Evolutionary conservation across 2,797 vertebrate genomes (phyloP).

Genomic region (Philypnodon macrostomus): DNA sequence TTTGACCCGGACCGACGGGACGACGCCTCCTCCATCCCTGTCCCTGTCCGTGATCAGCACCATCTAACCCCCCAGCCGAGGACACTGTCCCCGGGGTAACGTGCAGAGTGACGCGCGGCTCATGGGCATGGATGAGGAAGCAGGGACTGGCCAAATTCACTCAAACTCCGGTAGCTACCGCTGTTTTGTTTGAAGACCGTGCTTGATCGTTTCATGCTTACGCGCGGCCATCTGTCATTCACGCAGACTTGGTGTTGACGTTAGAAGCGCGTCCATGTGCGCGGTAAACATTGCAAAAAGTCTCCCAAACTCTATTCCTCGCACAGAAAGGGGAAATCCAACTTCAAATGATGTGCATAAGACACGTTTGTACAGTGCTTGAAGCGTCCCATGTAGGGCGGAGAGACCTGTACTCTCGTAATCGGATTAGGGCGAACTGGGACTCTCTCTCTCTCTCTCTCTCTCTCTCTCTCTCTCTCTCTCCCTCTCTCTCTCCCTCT

Average conservation of each 20-base stretch:
- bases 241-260: constrained; percentile 3
- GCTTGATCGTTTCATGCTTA: background rate
- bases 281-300: constrained; percentile 14
- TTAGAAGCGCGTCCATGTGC: background rate
- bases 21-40: constrained; percentile 74
- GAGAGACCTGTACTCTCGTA: constrained; percentile 68
- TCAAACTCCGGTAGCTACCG: constrained; percentile 1
- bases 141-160: background rate
- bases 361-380: too few relatives aligned
- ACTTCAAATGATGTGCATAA: background rate
- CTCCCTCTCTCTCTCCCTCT: constrained; percentile 24
- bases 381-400: constrained; percentile 41
- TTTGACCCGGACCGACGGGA: constrained; percentile 66
- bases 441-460: constrained; percentile 36
- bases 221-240: constrained; percentile 15
- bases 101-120: constrained; percentile 33
- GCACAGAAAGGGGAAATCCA: background rate
- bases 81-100: constrained; percentile 45
- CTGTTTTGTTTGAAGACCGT: background rate
- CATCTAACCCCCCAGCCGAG: constrained; percentile 71
- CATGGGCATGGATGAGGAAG: constrained; percentile 46
- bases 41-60: constrained; percentile 80
- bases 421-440: constrained; percentile 80
- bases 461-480: constrained; percentile 21
- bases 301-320: background rate